Evolutionary conservation across 2,113 vertebrate species (phyloP), one percentile per base, ranked within the genome.

Genomic region (Actenoides lindsayi): DNA sequence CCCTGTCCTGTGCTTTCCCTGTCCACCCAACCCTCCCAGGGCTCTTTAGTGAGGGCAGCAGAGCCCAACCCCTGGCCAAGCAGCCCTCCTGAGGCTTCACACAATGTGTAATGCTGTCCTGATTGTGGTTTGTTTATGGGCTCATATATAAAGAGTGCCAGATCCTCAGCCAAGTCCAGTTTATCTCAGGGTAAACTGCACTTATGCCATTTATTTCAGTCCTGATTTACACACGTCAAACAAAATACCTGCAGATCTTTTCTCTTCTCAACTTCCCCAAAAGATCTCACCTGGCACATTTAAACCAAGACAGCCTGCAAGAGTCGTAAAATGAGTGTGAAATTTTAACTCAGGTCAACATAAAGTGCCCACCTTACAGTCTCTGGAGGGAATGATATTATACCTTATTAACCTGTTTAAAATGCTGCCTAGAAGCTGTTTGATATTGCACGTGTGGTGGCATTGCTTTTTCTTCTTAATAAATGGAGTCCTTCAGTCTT

Each of bases 311-410:
- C 46, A 90, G 37, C 30, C 50, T 80, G 75, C 92, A 69, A 75
- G 76, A 71, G 28, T 13, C 73, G 90, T 64, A 94, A 93, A 93
- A 92, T n/a, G 80, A 89, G 73, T 53, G 62, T 79, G 92, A 92
- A 93, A 91, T 88, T 94, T 90, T 91, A 95, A 90, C 90, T 94
- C 48, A 11, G 92, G 91, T 87, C 89, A 94, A 84, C n/a, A 39
- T 30, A n/a, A 94, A 92, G 69, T 51, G 41, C 65, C 92, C 57
- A 57, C 86, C 62, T 63, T 50, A 39, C 80, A 91, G 83, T 76
- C 96, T 93, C 96, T 13, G 4, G 87, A 89, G 92, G 64, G 93
- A 83, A 90, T 48, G 59, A 33, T 68, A 64, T 80, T 91, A 35
- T 81, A 86, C 60, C 68, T 80, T 90, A 83, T 65, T 68, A 93